Conservation (phyloP, 2,888 invertebrate genomes). For the Volucella bombylans region DNA sequence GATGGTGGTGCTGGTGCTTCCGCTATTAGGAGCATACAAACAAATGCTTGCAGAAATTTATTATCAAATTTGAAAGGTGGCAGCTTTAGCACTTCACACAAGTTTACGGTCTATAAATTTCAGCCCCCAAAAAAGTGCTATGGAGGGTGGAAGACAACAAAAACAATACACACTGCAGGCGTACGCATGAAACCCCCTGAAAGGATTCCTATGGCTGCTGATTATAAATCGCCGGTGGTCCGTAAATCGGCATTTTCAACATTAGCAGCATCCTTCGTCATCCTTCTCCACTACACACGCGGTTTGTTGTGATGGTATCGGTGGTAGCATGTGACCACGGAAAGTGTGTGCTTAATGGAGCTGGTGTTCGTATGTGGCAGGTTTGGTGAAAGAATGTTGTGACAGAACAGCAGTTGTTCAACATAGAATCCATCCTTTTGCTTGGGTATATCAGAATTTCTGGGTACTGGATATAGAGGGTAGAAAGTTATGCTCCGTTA, state of each 20-base stretch:
- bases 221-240: constrained; percentile 50
- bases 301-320: background rate
- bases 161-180: constrained; percentile 22
- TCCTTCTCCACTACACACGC: background rate
- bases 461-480: background rate
- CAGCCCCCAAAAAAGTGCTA: background rate
- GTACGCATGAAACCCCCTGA: background rate
- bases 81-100: constrained; percentile 41
- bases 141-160: background rate
- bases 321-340: constrained; percentile 27
- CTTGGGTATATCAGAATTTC: constrained; percentile 31
- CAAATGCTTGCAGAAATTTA: constrained; percentile 55
- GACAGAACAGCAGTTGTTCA: constrained; percentile 7
- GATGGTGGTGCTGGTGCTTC: background rate
- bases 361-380: background rate
- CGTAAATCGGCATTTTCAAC: constrained; percentile 17
- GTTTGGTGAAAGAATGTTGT: constrained; percentile 12
- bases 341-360: constrained; percentile 11
- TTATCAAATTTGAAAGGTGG: constrained; percentile 62
- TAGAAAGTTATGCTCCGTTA: constrained; percentile 28
- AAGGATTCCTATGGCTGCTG: constrained; percentile 21
- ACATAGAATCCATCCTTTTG: constrained; percentile 32
- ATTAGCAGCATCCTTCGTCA: constrained; percentile 3
- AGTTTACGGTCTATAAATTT: constrained; percentile 28
- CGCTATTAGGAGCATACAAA: constrained; percentile 25